phyloP scores from a whole-genome alignment of 2,888 invertebrate species.

The Pandemis cinnamomeana region DNA sequence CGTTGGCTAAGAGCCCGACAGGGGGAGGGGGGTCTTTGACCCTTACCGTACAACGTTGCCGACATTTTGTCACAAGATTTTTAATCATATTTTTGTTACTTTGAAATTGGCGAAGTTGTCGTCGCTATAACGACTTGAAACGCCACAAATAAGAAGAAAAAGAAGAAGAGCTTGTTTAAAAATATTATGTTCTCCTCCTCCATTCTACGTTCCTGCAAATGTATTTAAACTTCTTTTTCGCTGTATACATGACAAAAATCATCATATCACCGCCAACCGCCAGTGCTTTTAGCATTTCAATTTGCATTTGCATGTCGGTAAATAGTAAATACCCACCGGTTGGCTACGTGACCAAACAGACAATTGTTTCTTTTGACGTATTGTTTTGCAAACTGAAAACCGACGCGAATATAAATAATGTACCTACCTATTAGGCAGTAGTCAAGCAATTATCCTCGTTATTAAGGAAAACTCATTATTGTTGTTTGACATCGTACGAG shows the following conservation, averaged over 20 bases:
- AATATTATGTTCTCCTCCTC: neutral
- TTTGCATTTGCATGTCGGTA: conserved; percentile 16
- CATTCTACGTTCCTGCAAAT: too few species aligned
- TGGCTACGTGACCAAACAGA: conserved; percentile 35
- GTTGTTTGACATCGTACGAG: conserved; percentile 19
- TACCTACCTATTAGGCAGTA: conserved; percentile 22
- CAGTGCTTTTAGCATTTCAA: neutral
- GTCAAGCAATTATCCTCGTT: conserved; percentile 21
- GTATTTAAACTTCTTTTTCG: too few species aligned
- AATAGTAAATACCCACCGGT: conserved; percentile 12
- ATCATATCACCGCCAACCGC: too few species aligned
- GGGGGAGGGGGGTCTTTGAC: too few species aligned
- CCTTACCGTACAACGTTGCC: too few species aligned
- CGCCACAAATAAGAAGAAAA: too few species aligned
- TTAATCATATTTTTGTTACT: too few species aligned
- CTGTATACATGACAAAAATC: neutral
- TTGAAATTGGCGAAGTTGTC: too few species aligned
- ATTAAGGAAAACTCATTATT: conserved; percentile 29
- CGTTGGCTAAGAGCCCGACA: too few species aligned
- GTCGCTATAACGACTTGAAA: too few species aligned
- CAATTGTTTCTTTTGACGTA: conserved; percentile 31
- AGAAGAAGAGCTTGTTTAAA: neutral
- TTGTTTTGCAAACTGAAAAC: conserved; percentile 24
- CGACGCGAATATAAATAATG: conserved; percentile 6
- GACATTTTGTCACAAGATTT: too few species aligned